Conservation (phyloP, 2,888 invertebrate species). For the Ichneumoninae sp. region DNA sequence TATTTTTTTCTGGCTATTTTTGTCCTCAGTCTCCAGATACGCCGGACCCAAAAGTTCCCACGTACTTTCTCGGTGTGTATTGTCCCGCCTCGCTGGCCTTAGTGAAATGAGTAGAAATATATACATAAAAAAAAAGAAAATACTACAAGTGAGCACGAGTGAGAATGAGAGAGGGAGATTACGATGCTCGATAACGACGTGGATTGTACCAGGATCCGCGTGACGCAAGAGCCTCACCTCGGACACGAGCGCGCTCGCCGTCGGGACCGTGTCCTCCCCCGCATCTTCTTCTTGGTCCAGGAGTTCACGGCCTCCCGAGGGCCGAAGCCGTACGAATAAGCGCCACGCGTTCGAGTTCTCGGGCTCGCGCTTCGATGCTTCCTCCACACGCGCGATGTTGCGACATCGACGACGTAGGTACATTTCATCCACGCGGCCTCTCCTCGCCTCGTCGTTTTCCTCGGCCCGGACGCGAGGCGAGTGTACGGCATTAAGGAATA, state of each 20-base stretch:
- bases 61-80: constrained; percentile 3
- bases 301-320: constrained; percentile 50
- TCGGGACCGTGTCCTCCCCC: constrained; percentile 58
- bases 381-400: constrained; percentile 55
- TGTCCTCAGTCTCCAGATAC: background rate
- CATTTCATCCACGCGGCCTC: constrained; percentile 30
- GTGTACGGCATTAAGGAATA: constrained; percentile 42
- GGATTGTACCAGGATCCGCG: constrained; percentile 41
- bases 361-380: constrained; percentile 23
- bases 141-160: background rate
- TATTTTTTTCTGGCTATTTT: background rate
- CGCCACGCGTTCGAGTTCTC: constrained; percentile 44
- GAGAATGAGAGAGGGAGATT: constrained; percentile 13
- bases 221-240: constrained; percentile 58
- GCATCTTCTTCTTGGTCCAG: constrained; percentile 41
- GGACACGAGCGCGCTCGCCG: constrained; percentile 57
- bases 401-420: constrained; percentile 64
- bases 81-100: background rate
- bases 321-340: constrained; percentile 5
- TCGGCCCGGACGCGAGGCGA: constrained; percentile 2
- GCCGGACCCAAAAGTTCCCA: background rate
- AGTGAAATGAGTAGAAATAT: background rate
- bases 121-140: background rate
- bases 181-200: constrained; percentile 40
- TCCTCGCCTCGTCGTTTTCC: constrained; percentile 34